Evolutionary conservation across 2,113 vertebrate genomes (phyloP), one percentile per base, ranked within the genome.

Genomic region (Oryzias curvinotus): DNA sequence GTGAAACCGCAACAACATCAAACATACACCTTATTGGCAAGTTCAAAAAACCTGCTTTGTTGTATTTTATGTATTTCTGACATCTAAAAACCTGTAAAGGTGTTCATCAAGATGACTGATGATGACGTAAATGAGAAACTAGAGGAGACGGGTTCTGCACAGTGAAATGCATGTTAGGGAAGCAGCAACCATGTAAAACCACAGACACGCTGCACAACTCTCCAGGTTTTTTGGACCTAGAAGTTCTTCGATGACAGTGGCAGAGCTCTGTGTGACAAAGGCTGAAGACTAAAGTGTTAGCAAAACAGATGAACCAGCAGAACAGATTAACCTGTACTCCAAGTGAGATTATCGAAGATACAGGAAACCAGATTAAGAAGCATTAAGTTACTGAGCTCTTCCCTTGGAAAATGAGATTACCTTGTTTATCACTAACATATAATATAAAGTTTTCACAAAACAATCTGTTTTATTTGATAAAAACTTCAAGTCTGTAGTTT

Each of bases 361-460:
- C 46, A 71, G 68, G 55, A 57, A 74, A 56, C 59, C 59, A 86
- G 87, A 88, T 90, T 83, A 90, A 44, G 62, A n/a, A 44, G 36
- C 18, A 81, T 70, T 65, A 48, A 77, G 68, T 55, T 41, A 57
- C 77, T 68, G 57, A 30, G 18, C 44, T 43, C 65, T 63, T 62
- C 66, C 60, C 65, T 69, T 57, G 57, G 56, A 58, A 51, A 78
- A 43, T 68, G 54, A 70, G 80, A 88, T 89, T 80, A 88, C 75
- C 70, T 64, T 74, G 56, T 75, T 84, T 72, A 77, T 54, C 23
- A 45, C 36, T 36, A n/a, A 56, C 26, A 60, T 67, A 74, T 59
- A 4, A 55, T 17, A 47, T 59, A 44, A 28, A 21, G 12, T 13
- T 57, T 73, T 41, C 14, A 12, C 58, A 25, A 23, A 4, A 14